phyloP scores from a whole-genome alignment of 2,797 vertebrate species.

The Scyliorhinus canicula region DNA sequence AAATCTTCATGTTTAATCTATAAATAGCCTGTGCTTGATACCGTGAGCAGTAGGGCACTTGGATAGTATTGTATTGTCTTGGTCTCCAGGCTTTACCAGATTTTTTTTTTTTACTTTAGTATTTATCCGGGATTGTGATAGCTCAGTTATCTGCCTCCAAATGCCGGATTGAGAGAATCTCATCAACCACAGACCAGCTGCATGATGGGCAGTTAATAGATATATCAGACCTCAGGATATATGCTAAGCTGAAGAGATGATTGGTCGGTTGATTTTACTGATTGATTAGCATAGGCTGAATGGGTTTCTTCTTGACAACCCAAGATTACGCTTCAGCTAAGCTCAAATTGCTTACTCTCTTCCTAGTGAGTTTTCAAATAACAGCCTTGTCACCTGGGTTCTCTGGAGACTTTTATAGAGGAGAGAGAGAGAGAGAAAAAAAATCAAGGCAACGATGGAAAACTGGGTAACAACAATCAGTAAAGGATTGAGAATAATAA shows the following conservation, averaged over 20 bases:
- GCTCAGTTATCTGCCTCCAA: slow-evolving; percentile 88
- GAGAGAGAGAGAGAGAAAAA: slow-evolving; percentile 71
- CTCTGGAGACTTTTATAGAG: slow-evolving; percentile 94
- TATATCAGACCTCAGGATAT: slow-evolving; percentile 91
- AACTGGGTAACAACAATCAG: slow-evolving; percentile 64
- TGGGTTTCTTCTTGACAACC: slow-evolving; percentile 91
- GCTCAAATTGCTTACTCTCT: slow-evolving; percentile 86
- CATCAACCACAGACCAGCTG: slow-evolving; percentile 72
- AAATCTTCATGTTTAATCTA: slow-evolving; percentile 15
- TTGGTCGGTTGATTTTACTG: slow-evolving; percentile 81
- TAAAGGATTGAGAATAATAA: slow-evolving; percentile 51
- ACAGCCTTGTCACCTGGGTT: slow-evolving; percentile 91
- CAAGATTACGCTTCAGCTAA: slow-evolving; percentile 89
- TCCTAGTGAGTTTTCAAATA: slow-evolving; percentile 92
- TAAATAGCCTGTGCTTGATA: neutral
- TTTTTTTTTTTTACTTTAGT: slow-evolving; percentile 69
- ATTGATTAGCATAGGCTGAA: slow-evolving; percentile 97
- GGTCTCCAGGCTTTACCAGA: slow-evolving; percentile 63
- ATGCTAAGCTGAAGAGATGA: slow-evolving; percentile 88
- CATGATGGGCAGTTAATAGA: slow-evolving; percentile 94
- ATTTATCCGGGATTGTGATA: slow-evolving; percentile 94
- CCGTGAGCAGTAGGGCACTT: neutral
- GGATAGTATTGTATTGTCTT: slow-evolving; percentile 74
- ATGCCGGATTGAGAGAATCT: slow-evolving; percentile 85
- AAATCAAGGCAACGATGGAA: slow-evolving; percentile 52